Evolutionary conservation across 2,797 vertebrate genomes (phyloP), one percentile per base, ranked within the genome.

Genomic region (Tokudaia muenninki): DNA sequence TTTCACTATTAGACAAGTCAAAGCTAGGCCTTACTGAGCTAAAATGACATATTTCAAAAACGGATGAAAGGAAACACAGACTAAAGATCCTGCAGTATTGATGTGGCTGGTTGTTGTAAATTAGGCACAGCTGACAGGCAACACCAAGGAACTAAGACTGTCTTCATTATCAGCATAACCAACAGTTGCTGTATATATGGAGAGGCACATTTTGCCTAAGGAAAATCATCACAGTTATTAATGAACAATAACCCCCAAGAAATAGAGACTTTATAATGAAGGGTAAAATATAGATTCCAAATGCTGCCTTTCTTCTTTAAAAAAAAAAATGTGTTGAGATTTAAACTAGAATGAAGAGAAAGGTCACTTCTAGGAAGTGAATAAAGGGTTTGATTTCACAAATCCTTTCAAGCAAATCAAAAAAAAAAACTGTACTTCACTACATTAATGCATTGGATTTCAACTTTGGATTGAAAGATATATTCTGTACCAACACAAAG

Each of bases 191-290:
- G 26, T 72, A 78, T 37, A 72, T 59, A 80, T 14, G 2, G 50
- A 87, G 12, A 88, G 8, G 34, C 44, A 1, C 50, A 77, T n/a
- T 93, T 79, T 70, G 2, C 59, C 55, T 91, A 70, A 65, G 37
- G 47, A 92, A 91, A 59, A 61, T 34, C 78, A 75, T 19, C 82
- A 79, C 3, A 47, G 78, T 29, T 94, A 37, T 67, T 91, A 95
- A 57, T 84, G 57, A 90, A 74, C 34, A 81, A 14, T 82, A 75
- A 83, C 55, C 41, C 0, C 55, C 4, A 55, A 78, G 77, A 90
- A 93, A 41, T 52, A 67, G 2, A 13, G 90, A 72, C 47, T 57
- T 94, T 94, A 57, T 89, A 44, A 50, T 61, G 41, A 82, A 81
- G 6, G 24, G 55, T 77, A 59, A 0, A 55, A 77, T 65, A 4